Percentiles rank a stretch among this genome's conserved stretches.
These are phyloP conservation scores for Axea sp. DNA, from an alignment of 2,888 invertebrate species.

Conservation along the genomic window DNA sequence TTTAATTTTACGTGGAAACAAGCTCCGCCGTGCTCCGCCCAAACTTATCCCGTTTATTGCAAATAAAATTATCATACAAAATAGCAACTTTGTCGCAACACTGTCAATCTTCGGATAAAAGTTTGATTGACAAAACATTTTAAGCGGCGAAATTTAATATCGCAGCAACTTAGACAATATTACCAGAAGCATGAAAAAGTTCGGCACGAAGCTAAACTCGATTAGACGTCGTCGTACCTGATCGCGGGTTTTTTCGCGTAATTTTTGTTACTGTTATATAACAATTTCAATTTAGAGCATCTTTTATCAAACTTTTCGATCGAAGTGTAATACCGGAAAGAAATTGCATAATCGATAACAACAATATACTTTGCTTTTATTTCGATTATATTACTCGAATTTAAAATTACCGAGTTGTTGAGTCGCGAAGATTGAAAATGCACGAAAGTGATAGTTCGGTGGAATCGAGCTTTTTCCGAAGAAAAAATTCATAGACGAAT, in stretches of 20 bases:
- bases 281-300: too few species aligned
- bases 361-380: too few species aligned
- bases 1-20: conserved; percentile 30
- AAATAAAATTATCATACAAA: conserved; percentile 47
- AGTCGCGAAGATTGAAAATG: too few species aligned
- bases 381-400: too few species aligned
- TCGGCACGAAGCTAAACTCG: conserved; percentile 27
- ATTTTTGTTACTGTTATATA: neutral
- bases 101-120: conserved; percentile 36
- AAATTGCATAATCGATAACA: too few species aligned
- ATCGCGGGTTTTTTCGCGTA: conserved; percentile 3
- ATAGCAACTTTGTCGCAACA: conserved; percentile 14
- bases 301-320: too few species aligned
- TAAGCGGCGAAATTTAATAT: conserved; percentile 39
- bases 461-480: too few species aligned
- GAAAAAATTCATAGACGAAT: too few species aligned
- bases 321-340: too few species aligned
- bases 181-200: conserved; percentile 32
- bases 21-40: conserved; percentile 10
- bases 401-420: too few species aligned
- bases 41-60: conserved; percentile 30
- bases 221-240: conserved; percentile 34
- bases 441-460: too few species aligned
- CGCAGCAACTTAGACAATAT: conserved; percentile 32
- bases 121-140: conserved; percentile 51